These are phyloP conservation scores for Pediacus dermestoides DNA, from an alignment of 2,888 invertebrate genomes.

Conservation along the genomic window DNA sequence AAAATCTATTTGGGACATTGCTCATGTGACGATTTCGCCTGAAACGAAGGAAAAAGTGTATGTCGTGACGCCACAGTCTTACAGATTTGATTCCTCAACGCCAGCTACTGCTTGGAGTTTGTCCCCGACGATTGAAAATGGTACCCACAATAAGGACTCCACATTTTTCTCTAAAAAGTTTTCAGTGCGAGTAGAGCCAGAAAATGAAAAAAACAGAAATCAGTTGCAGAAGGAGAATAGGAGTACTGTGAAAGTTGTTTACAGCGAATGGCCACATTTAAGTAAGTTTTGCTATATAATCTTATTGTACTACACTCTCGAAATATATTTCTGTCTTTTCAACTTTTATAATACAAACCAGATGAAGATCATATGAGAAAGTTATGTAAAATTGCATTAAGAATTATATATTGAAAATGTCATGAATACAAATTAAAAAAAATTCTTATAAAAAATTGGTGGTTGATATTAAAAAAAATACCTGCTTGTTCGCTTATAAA, in stretches of 20 bases:
- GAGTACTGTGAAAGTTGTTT: slow-evolving; percentile 42
- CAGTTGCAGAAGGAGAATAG: slow-evolving; percentile 21
- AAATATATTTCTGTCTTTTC: too few species aligned
- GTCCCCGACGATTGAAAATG: slow-evolving; percentile 43
- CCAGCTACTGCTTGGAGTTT: slow-evolving; percentile 39
- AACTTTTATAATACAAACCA: too few species aligned
- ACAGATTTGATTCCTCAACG: slow-evolving; percentile 41
- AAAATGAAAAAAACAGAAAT: slow-evolving; percentile 17
- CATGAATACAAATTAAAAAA: too few species aligned
- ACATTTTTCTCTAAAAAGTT: slow-evolving; percentile 32
- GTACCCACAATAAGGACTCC: slow-evolving; percentile 24
- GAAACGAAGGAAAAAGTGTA: slow-evolving; percentile 76
- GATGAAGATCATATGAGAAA: too few species aligned
- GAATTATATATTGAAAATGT: too few species aligned
- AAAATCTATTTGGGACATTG: slow-evolving; percentile 61
- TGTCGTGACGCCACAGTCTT: slow-evolving; percentile 75
- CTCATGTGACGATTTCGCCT: slow-evolving; percentile 70
- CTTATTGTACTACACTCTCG: too few species aligned
- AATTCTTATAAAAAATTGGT: too few species aligned
- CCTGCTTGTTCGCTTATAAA: too few species aligned
- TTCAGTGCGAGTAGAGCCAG: slow-evolving; percentile 33
- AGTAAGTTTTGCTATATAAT: too few species aligned
- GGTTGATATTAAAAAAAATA: too few species aligned
- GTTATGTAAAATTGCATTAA: too few species aligned
- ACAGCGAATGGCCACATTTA: slow-evolving; percentile 51